A percentile compares a stretch with the other conserved stretches of the same genome.
Conservation (phyloP, 2,888 invertebrate species). For the Pachymerium ferrugineum region DNA sequence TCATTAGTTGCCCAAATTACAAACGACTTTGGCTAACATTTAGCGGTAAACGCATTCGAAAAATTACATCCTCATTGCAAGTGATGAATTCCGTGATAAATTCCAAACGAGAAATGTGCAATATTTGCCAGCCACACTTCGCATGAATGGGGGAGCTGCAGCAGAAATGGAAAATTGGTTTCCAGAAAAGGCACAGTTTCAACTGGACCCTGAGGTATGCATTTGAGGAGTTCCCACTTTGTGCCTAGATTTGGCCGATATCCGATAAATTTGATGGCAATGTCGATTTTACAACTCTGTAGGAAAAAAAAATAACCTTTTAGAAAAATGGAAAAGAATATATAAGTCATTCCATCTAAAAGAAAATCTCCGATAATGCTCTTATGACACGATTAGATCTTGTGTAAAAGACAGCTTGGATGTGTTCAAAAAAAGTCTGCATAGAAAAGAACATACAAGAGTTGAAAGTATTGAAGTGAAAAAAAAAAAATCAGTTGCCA, state of each 20-base stretch:
- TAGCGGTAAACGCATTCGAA: background rate
- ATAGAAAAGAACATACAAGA: background rate
- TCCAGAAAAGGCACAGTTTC: slow-evolving; percentile 19
- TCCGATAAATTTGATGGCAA: slow-evolving; percentile 22
- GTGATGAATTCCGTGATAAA: slow-evolving; percentile 27
- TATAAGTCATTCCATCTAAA: background rate
- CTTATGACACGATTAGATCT: background rate
- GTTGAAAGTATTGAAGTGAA: no score
- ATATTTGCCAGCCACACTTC: slow-evolving; percentile 20
- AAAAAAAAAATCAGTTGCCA: no score
- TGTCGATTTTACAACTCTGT: background rate
- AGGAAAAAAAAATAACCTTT: background rate
- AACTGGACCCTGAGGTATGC: slow-evolving; percentile 27
- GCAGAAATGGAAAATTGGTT: slow-evolving; percentile 22
- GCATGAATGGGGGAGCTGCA: slow-evolving; percentile 12
- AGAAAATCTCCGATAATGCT: background rate
- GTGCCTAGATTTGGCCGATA: slow-evolving; percentile 24
- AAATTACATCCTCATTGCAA: background rate
- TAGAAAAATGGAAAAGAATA: background rate
- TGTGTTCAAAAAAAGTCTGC: background rate
- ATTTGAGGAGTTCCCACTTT: slow-evolving; percentile 20
- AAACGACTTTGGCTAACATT: slow-evolving; percentile 21
- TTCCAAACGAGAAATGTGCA: slow-evolving; percentile 21
- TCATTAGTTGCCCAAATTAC: slow-evolving; percentile 16
- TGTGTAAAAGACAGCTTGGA: background rate